Conservation (phyloP, 1,140 invertebrate species). For the Drosophila nasuta region DNA sequence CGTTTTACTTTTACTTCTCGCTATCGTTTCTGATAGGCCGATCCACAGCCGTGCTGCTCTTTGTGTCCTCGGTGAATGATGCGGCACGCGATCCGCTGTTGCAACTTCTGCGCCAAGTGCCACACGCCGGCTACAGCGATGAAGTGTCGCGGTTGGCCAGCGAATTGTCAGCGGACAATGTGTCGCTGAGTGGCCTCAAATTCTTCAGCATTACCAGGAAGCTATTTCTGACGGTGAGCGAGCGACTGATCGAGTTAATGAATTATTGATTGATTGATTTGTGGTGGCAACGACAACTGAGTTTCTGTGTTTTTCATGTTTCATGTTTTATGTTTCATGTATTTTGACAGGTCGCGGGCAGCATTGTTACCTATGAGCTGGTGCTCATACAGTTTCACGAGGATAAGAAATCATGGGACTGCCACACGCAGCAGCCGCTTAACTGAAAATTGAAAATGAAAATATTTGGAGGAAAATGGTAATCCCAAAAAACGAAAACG, state of each 20-base stretch:
- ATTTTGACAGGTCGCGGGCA: slow-evolving; percentile 85
- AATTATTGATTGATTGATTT: slow-evolving; percentile 22
- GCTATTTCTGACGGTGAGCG: slow-evolving; percentile 85
- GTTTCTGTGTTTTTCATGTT: no score
- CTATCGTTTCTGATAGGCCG: slow-evolving; percentile 87
- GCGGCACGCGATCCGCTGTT: slow-evolving; percentile 86
- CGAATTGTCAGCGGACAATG: slow-evolving; percentile 86
- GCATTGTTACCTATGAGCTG: slow-evolving; percentile 88
- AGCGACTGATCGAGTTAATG: no score
- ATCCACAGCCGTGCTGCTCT: slow-evolving; percentile 86
- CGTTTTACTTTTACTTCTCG: slow-evolving; percentile 88
- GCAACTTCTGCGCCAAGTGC: slow-evolving; percentile 86
- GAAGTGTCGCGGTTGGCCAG: slow-evolving; percentile 87
- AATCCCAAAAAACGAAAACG: no score
- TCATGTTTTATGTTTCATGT: slow-evolving; percentile 15
- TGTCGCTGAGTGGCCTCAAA: slow-evolving; percentile 87
- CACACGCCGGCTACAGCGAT: slow-evolving; percentile 85
- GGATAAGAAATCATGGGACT: slow-evolving; percentile 72
- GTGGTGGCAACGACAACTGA: not conserved
- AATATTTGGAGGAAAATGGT: no score
- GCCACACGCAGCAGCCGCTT: slow-evolving; percentile 21
- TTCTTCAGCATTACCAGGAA: slow-evolving; percentile 88
- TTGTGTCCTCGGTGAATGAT: slow-evolving; percentile 87
- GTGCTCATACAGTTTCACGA: slow-evolving; percentile 86
- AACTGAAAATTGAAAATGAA: not conserved